These are phyloP conservation scores for Idaea straminata DNA, from an alignment of 2,888 invertebrate species.

Conservation along the genomic window DNA sequence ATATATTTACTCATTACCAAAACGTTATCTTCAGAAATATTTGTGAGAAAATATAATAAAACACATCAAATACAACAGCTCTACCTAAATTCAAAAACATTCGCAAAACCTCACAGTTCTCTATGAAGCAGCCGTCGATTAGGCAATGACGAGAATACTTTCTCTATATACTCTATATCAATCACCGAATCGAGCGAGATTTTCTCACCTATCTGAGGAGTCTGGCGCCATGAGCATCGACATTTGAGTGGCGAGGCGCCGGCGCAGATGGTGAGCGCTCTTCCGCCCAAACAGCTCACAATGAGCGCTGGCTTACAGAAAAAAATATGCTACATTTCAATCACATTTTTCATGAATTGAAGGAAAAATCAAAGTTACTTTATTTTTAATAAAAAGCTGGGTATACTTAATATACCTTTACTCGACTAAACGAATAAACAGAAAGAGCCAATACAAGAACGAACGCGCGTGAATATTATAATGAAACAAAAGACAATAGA, in stretches of 20 bases:
- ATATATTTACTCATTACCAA: background rate
- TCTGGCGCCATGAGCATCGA: constrained; percentile 43
- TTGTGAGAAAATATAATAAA: background rate
- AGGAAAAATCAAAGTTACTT: background rate
- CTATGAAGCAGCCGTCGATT: constrained; percentile 25
- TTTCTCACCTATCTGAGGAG: constrained; percentile 65
- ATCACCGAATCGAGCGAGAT: constrained; percentile 53
- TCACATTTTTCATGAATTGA: background rate
- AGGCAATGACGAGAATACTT: constrained; percentile 27
- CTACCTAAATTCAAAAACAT: background rate
- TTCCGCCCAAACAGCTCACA: background rate
- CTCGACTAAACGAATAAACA: too few species aligned
- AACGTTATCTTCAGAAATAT: background rate
- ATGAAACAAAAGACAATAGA: too few species aligned
- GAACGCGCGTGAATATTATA: background rate
- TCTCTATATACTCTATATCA: constrained; percentile 24
- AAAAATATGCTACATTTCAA: background rate
- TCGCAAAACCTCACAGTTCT: constrained; percentile 9
- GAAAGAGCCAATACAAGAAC: background rate
- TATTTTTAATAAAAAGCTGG: background rate
- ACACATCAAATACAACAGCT: background rate
- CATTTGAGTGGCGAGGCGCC: constrained; percentile 53
- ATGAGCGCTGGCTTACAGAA: background rate
- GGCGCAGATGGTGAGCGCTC: constrained; percentile 54
- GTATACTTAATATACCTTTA: background rate